These are phyloP conservation scores for Plumapathes pennacea DNA, from an alignment of 92 coral and sea anemone species.

Conservation along the genomic window DNA sequence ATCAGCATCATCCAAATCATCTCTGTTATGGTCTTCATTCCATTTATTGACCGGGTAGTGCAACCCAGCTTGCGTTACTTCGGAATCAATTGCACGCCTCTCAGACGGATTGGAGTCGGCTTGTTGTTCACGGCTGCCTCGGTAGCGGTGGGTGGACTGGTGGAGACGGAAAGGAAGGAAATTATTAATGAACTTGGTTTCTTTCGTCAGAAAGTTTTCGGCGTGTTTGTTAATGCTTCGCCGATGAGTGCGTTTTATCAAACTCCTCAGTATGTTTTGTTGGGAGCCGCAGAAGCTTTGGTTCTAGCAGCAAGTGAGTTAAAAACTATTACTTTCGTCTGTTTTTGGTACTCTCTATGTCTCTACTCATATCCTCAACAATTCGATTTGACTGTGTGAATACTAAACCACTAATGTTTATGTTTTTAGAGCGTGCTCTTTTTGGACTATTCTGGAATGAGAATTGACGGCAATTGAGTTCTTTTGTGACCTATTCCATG, in stretches of 20 bases:
- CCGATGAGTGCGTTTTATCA: conserved; percentile 68
- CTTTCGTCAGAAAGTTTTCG: conserved; percentile 39
- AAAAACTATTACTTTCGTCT: not conserved
- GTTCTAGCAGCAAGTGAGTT: conserved; percentile 72
- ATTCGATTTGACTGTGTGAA: not conserved
- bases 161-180: conserved; percentile 67
- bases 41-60: conserved; percentile 78
- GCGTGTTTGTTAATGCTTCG: conserved; percentile 39
- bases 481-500: too few species aligned
- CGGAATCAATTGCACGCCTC: conserved; percentile 68
- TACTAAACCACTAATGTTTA: too few species aligned
- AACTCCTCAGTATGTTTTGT: conserved; percentile 72
- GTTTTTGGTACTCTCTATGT: not conserved
- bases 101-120: conserved; percentile 86
- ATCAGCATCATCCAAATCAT: conserved; percentile 52
- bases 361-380: not conserved
- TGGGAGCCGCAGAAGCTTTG: conserved; percentile 73
- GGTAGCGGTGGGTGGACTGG: conserved; percentile 73
- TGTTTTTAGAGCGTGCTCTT: too few species aligned
- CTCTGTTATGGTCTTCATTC: conserved; percentile 65
- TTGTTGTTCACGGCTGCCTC: conserved; percentile 81
- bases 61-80: conserved; percentile 66
- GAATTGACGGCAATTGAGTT: too few species aligned
- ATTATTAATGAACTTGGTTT: conserved; percentile 21
- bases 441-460: too few species aligned